Evolutionary conservation across 1,140 invertebrate genomes (phyloP), one percentile per base, ranked within the genome.

Genomic region (Brevipalpus yothersi): DNA sequence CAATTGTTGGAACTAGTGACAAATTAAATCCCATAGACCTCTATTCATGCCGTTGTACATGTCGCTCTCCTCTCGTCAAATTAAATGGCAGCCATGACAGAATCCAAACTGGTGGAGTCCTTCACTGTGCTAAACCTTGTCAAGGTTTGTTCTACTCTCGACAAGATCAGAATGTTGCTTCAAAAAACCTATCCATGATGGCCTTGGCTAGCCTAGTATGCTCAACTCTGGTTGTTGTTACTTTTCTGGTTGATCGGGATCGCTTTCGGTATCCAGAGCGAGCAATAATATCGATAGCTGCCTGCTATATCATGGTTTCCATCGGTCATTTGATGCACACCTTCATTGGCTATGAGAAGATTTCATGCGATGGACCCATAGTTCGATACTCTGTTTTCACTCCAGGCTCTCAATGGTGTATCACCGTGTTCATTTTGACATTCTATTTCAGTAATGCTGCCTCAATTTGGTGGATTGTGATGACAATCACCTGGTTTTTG

Each of bases 371-470:
- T 66, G 19, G 12, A 31, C 65, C 67, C 15, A 72, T 73, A 51
- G 69, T 78, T 53, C 64, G 72, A 42, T 73, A 76, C 60, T 84
- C 61, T 75, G 78, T 41, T 75, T 79, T 65, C 76, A 78, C 62
- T 80, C 15, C 23, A 1, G 80, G 1, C 77, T 76, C 72, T 68
- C 66, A 45, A 11, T 82, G 79, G 9, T 93, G 88, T 72, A 84
- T 84, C 2, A 74, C 84, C 19, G 84, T 90, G 53, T 92, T 92
- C 70, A 74, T 91, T 19, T 76, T 92, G 59, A 81, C 89, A 4
- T 92, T 91, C 73, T 91, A 88, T 74, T 91, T 90, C 70, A 86
- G 86, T 21, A 91, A 91, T 85, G 86, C 87, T 12, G 88, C 85
- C 0, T 87, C 84, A 21, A 83, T 91, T 47, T 92, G 88, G 73